A percentile compares a stretch with the other conserved stretches of the same genome.
These are phyloP conservation scores for Bombus confusus DNA, from an alignment of 1,140 invertebrate species.

Conservation along the genomic window DNA sequence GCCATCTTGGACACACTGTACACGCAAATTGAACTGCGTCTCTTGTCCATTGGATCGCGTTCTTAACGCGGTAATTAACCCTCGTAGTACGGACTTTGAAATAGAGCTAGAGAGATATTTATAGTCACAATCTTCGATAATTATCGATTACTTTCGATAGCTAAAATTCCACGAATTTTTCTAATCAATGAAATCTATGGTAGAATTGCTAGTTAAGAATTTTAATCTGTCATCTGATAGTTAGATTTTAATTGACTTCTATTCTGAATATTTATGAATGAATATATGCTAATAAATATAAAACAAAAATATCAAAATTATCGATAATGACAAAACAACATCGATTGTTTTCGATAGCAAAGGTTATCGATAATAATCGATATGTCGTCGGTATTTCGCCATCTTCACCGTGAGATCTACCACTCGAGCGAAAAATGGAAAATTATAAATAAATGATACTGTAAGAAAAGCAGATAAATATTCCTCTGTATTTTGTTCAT, in stretches of 20 bases:
- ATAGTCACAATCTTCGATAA: not conserved
- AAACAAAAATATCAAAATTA: no score
- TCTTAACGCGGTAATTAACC: not conserved
- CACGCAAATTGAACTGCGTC: not conserved
- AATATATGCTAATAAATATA: no score
- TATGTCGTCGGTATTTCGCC: not conserved
- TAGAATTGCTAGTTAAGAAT: no score
- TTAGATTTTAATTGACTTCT: not conserved
- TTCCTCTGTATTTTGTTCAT: not conserved
- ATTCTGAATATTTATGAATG: no score
- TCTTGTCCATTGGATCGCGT: not conserved
- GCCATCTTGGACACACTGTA: constrained; percentile 15
- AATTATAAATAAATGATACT: not conserved
- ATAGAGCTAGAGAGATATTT: not conserved
- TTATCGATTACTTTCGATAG: not conserved
- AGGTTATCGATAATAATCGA: not conserved
- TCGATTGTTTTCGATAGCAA: not conserved
- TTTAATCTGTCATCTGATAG: no score
- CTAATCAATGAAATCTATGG: not conserved
- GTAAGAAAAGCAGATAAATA: not conserved
- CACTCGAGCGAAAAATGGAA: not conserved
- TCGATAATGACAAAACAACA: not conserved
- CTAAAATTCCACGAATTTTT: not conserved
- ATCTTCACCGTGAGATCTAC: not conserved
- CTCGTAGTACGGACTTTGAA: no score